These are phyloP conservation scores for Chelonus insularis DNA, from an alignment of 1,140 invertebrate species.

Conservation along the genomic window DNA sequence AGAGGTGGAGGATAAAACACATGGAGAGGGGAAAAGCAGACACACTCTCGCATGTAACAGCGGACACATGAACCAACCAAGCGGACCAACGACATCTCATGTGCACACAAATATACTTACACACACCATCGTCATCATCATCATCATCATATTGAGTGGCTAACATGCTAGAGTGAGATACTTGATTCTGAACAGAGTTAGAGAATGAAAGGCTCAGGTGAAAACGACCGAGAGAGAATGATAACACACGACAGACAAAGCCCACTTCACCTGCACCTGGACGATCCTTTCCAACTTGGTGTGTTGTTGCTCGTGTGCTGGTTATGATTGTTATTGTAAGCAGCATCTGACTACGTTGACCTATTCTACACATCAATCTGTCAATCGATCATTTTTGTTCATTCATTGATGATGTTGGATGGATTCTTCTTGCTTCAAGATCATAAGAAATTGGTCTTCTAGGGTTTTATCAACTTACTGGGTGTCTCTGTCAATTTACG, in stretches of 20 bases:
- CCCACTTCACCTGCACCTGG: too few species aligned
- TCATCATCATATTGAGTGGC: background rate
- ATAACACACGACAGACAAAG: background rate
- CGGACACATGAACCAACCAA: background rate
- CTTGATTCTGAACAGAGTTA: background rate
- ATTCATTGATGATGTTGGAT: background rate
- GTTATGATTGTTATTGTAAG: too few species aligned
- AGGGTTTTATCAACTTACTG: too few species aligned
- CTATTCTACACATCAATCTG: background rate
- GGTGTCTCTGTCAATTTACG: too few species aligned
- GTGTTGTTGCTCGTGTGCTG: too few species aligned
- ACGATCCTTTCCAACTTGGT: too few species aligned
- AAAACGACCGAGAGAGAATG: constrained; percentile 24
- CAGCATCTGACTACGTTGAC: too few species aligned
- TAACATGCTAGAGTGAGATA: background rate
- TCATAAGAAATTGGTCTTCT: too few species aligned
- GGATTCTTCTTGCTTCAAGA: background rate
- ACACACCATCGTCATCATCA: background rate
- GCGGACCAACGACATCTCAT: constrained; percentile 10
- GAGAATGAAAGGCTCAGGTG: constrained; percentile 26
- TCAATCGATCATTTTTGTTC: background rate
- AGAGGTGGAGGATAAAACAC: constrained; percentile 29
- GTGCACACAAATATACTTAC: background rate
- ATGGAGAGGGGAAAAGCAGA: constrained; percentile 37
- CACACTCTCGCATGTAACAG: constrained; percentile 10